Evolutionary conservation across 1,140 invertebrate genomes (phyloP).

Genomic region (Nautilus pompilius): DNA sequence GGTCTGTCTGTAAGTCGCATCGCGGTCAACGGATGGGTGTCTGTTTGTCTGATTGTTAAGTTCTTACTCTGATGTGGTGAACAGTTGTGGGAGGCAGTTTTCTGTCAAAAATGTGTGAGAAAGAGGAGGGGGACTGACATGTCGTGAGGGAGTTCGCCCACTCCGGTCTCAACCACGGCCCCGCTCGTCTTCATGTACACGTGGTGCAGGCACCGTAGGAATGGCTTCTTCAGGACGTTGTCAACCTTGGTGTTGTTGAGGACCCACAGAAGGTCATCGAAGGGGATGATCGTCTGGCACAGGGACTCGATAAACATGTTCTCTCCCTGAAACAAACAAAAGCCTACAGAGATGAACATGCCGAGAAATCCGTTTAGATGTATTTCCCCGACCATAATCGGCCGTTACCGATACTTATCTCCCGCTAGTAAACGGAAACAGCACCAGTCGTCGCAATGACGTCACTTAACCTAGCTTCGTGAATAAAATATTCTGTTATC

Average conservation of each 20-base stretch:
- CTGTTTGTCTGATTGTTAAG: no score
- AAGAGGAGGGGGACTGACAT: constrained; percentile 33
- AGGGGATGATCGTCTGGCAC: constrained; percentile 54
- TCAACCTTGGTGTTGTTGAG: constrained; percentile 50
- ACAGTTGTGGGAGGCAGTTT: no score
- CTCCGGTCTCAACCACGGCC: constrained; percentile 45
- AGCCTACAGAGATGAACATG: not conserved
- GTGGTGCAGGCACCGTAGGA: constrained; percentile 50
- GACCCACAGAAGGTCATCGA: constrained; percentile 50
- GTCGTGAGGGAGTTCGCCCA: constrained; percentile 53
- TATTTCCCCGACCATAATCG: no score
- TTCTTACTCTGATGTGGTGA: no score
- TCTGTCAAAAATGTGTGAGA: no score
- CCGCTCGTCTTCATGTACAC: constrained; percentile 53
- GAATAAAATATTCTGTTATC: not conserved
- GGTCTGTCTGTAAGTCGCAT: no score
- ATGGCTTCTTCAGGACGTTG: constrained; percentile 51
- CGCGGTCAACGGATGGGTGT: no score
- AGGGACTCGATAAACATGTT: constrained; percentile 56
- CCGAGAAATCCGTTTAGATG: no score
- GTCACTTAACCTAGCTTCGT: not conserved
- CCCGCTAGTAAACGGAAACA: no score
- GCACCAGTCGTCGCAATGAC: no score
- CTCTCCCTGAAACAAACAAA: constrained; percentile 47
- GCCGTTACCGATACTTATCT: no score